phyloP scores from a whole-genome alignment of 2,888 invertebrate genomes.

The Drosophila buzzatii region DNA sequence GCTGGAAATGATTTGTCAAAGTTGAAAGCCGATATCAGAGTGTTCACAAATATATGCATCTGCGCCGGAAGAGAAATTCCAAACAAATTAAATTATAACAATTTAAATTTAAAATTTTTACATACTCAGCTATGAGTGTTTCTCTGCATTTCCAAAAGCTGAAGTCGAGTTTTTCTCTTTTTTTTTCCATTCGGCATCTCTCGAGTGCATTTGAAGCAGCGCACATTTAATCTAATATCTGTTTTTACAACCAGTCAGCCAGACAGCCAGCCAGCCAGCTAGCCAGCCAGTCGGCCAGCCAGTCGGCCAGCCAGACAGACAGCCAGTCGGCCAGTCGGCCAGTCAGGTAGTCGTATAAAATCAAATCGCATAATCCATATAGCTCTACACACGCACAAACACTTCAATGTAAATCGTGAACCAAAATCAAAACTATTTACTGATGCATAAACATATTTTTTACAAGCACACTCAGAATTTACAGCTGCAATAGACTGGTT shows the following conservation, averaged over 20 bases:
- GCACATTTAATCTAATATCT: slow-evolving; percentile 31
- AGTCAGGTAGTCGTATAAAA: not conserved
- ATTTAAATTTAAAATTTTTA: slow-evolving; percentile 57
- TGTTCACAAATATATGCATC: slow-evolving; percentile 21
- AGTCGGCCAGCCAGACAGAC: slow-evolving; percentile 8
- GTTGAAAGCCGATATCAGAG: slow-evolving; percentile 46
- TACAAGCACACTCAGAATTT: slow-evolving; percentile 48
- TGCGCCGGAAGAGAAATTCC: slow-evolving; percentile 67
- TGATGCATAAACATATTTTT: slow-evolving; percentile 37
- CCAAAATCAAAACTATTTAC: slow-evolving; percentile 31
- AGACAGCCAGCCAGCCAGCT: not conserved
- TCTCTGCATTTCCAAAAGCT: slow-evolving; percentile 19
- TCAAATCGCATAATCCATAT: slow-evolving; percentile 18
- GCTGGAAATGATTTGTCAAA: slow-evolving; percentile 78
- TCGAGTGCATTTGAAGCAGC: slow-evolving; percentile 27
- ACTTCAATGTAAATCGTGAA: slow-evolving; percentile 26
- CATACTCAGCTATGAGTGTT: slow-evolving; percentile 4
- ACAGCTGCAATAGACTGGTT: slow-evolving; percentile 25
- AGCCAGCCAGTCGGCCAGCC: not conserved
- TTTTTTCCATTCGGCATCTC: not conserved
- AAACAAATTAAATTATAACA: slow-evolving; percentile 54
- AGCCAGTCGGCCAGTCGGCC: not conserved
- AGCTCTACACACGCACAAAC: slow-evolving; percentile 25
- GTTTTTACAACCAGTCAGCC: slow-evolving; percentile 18
- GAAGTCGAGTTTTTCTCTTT: slow-evolving; percentile 4